Base-by-base conservation (phyloP, 2,888 invertebrate species). In the Danaus chrysippus region DNA sequence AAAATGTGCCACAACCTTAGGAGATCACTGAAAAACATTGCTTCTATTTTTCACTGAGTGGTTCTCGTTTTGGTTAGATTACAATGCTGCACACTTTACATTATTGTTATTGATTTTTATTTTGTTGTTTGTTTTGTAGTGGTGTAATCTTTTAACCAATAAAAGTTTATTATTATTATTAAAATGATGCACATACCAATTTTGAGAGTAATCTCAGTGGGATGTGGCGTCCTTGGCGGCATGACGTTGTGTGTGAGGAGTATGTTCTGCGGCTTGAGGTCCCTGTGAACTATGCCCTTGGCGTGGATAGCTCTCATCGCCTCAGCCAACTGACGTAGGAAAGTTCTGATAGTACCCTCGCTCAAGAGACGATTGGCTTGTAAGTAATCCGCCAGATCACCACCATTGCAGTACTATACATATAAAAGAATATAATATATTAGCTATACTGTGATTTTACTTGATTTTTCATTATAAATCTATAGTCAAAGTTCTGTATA, bases 231-330 rank as follows among this genome's bases (percentile, higher is more conserved):
- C 68, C 90, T 87, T 8, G 88, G 89, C 62, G 91, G 87, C 54
- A 86, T 79, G 19, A 83, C 95, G 92, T 86, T 94, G 86, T 98
- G 96, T 76, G 98, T 97, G 70, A 99, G 93, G 67, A 99, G 92
- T 81, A 99, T 99, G 91, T 99, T 99, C 92, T 99, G 99, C 56
- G 99, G 99, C 87, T 99, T 99, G 81, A 99, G 93, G 92, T 99
- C 99, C 75, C 99, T 93, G 87, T 99, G 99, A 65, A 99, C 98
- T 78, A 99, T 98, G 74, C 98, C 99, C 92, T 99, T 99, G 71
- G 95, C 96, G 91, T 98, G 96, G 71, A 99, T 93, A 56, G 99
- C 99, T 82, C 96, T 95, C 97, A 99, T 98, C 65, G 99, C 99
- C 76, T 96, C 98, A 73, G 99, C 99, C 79, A 99, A 93, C 91